These are phyloP conservation scores for Hydrolagus colliei DNA, from an alignment of 2,797 vertebrate species.

Conservation along the genomic window DNA sequence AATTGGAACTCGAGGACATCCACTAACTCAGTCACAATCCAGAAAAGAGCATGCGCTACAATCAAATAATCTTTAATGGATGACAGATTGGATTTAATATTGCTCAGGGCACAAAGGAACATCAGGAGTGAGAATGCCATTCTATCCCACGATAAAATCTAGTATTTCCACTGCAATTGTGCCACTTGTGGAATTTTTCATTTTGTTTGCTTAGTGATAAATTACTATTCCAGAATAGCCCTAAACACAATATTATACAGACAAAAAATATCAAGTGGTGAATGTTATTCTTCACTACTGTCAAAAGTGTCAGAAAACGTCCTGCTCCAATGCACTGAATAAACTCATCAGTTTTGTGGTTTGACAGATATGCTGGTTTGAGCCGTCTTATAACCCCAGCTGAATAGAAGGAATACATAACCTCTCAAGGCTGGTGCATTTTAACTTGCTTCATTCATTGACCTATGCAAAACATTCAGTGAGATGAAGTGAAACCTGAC, in stretches of 20 bases:
- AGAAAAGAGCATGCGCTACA: background rate
- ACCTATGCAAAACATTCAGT: background rate
- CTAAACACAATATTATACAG: background rate
- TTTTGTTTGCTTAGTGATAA: background rate
- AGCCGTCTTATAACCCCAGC: background rate
- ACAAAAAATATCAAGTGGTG: background rate
- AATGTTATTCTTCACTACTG: background rate
- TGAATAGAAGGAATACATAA: too few species aligned
- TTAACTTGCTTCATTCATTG: background rate
- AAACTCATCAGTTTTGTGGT: background rate
- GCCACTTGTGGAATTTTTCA: background rate
- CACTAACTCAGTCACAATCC: background rate
- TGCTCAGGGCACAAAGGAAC: background rate
- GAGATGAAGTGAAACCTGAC: background rate
- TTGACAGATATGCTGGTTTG: background rate
- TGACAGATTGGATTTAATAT: background rate
- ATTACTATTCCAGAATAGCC: background rate
- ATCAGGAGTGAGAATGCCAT: background rate
- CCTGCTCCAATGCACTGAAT: background rate
- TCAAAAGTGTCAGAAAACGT: conserved; percentile 1
- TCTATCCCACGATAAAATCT: background rate
- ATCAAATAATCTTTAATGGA: background rate
- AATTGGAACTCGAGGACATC: background rate
- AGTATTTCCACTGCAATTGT: background rate
- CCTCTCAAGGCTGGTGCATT: too few species aligned